Evolutionary conservation across 1,140 invertebrate genomes (phyloP).

Genomic region (Aphidius ervi): DNA sequence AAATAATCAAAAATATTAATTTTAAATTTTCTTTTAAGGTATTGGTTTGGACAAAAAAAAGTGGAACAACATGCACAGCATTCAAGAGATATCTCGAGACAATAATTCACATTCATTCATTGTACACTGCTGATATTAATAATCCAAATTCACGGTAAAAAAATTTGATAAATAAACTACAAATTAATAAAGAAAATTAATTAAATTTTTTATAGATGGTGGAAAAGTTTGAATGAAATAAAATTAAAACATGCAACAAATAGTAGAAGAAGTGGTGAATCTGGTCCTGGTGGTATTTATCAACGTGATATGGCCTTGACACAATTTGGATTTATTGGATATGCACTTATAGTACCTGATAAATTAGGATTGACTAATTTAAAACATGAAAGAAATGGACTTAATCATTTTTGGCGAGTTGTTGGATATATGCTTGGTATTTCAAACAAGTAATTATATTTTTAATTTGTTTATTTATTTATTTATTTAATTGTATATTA

Average conservation of each 20-base stretch:
- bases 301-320: constrained; percentile 79
- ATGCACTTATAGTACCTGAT: constrained; percentile 58
- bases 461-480: background rate
- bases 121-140: constrained; percentile 62
- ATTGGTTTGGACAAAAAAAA: constrained; percentile 61
- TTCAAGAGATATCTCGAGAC: constrained; percentile 67
- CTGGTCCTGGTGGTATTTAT: constrained; percentile 41
- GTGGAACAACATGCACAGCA: constrained; percentile 55
- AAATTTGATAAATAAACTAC: background rate
- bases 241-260: constrained; percentile 59
- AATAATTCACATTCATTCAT: constrained; percentile 61
- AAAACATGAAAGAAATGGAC: constrained; percentile 57
- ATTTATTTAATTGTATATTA: background rate
- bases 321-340: constrained; percentile 78
- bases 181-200: background rate
- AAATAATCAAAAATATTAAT: background rate
- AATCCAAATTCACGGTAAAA: constrained; percentile 51
- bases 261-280: constrained; percentile 39
- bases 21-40: constrained; percentile 39
- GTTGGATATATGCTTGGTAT: constrained; percentile 74
- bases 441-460: constrained; percentile 60
- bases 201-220: constrained; percentile 27
- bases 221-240: constrained; percentile 59
- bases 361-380: constrained; percentile 57
- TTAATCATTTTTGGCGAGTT: constrained; percentile 76